Percentiles rank a stretch among this genome's conserved stretches.
These are phyloP conservation scores for Syngnathus floridae DNA, from an alignment of 2,113 vertebrate genomes.

Conservation along the genomic window DNA sequence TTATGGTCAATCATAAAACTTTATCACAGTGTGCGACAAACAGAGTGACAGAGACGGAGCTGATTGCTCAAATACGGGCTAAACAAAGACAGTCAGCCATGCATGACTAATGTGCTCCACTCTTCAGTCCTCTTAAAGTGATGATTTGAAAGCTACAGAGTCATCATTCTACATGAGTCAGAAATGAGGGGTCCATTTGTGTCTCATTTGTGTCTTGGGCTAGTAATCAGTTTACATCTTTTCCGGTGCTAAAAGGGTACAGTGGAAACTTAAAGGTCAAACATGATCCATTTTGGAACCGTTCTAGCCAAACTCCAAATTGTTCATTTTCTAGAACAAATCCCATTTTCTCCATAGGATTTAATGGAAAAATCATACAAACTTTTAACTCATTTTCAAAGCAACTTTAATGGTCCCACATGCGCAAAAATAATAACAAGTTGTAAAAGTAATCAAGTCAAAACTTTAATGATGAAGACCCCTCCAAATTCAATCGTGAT, in stretches of 20 bases:
- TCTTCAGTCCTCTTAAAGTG: conserved; percentile 37
- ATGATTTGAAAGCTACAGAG: conserved; percentile 23
- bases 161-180: conserved; percentile 21
- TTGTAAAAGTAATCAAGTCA: neutral
- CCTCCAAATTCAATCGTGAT: neutral
- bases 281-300: neutral
- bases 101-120: conserved; percentile 44
- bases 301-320: neutral
- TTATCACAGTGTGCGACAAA: conserved; percentile 41
- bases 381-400: neutral
- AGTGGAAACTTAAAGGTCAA: neutral
- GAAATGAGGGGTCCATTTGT: conserved; percentile 1
- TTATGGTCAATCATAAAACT: conserved; percentile 50
- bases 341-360: neutral
- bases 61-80: conserved; percentile 50
- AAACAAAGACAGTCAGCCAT: conserved; percentile 39
- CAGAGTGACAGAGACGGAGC: conserved; percentile 35
- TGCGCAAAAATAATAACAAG: neutral
- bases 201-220: neutral
- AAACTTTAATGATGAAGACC: neutral
- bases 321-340: neutral
- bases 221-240: neutral
- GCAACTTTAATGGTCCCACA: neutral
- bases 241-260: neutral
- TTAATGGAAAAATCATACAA: neutral